Percentiles rank a stretch among this genome's conserved stretches.
phyloP scores from a whole-genome alignment of 2,888 invertebrate species.

The Esperia sulphurella region DNA sequence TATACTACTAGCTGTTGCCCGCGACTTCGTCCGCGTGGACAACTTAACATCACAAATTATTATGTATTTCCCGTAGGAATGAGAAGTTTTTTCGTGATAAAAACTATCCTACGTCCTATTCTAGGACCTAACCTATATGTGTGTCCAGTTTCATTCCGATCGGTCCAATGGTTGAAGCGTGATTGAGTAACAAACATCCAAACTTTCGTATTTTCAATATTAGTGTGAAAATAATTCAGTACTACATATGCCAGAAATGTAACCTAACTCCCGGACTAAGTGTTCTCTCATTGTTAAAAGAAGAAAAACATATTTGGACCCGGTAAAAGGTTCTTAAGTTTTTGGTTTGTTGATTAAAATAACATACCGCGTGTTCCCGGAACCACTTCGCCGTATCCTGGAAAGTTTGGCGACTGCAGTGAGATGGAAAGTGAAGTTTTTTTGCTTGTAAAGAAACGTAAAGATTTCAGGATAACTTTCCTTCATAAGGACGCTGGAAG shows the following conservation, averaged over 20 bases:
- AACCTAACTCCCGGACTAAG: conserved; percentile 1
- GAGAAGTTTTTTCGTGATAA: too few species aligned
- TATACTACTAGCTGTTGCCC: too few species aligned
- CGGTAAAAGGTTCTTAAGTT: conserved; percentile 25
- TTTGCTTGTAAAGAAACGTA: conserved; percentile 2
- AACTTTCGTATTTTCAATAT: too few species aligned
- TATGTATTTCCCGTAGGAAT: too few species aligned
- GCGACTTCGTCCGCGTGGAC: too few species aligned
- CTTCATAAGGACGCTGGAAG: background rate
- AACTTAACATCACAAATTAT: too few species aligned
- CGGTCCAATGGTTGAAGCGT: too few species aligned
- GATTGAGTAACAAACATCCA: too few species aligned
- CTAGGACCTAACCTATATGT: too few species aligned
- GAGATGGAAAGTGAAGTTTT: conserved; percentile 12
- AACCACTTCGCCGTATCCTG: conserved; percentile 8
- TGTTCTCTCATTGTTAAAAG: conserved; percentile 7
- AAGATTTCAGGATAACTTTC: conserved; percentile 3
- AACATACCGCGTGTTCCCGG: conserved; percentile 36
- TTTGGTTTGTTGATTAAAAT: conserved; percentile 51
- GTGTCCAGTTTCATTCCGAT: too few species aligned
- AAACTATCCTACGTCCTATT: too few species aligned
- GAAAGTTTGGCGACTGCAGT: conserved; percentile 11
- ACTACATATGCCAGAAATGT: background rate
- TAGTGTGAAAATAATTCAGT: too few species aligned
- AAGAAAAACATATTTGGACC: conserved; percentile 12